Conservation (phyloP, 2,888 invertebrate species). For the Folsomia candida region DNA sequence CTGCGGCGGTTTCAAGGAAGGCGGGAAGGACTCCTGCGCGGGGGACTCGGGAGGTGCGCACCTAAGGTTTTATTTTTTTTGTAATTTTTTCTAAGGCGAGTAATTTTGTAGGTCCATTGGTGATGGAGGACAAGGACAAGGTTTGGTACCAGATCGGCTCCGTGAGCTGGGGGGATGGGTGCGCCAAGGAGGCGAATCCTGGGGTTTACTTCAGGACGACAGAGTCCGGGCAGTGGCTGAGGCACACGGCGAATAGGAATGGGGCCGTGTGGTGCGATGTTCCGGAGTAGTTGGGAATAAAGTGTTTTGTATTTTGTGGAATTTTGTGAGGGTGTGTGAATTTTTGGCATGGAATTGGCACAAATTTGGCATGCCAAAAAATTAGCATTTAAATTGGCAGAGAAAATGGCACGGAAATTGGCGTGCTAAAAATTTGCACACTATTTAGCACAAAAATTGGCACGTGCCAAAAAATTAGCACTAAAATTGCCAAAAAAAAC, state of each 20-base stretch:
- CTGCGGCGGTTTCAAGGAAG: constrained; percentile 44
- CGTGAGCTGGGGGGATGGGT: constrained; percentile 47
- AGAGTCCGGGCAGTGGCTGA: constrained; percentile 42
- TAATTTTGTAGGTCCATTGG: constrained; percentile 38
- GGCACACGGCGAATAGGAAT: constrained; percentile 30
- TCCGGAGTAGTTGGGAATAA: constrained; percentile 15
- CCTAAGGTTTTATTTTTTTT: too few species aligned
- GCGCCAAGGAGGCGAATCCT: constrained; percentile 36
- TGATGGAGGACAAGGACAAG: constrained; percentile 28
- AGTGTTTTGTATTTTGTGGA: too few species aligned
- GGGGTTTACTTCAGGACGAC: constrained; percentile 44
- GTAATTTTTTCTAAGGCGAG: constrained; percentile 18
- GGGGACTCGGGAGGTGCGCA: too few species aligned
- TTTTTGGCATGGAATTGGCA: too few species aligned
- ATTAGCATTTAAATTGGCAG: neutral
- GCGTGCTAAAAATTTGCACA: too few species aligned
- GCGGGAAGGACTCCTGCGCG: constrained; percentile 41
- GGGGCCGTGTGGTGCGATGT: constrained; percentile 36
- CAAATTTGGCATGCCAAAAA: neutral
- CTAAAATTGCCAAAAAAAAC: too few species aligned
- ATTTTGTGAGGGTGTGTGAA: too few species aligned
- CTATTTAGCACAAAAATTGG: too few species aligned
- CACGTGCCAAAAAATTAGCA: too few species aligned
- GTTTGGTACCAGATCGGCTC: constrained; percentile 43
- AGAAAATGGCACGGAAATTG: too few species aligned